These are phyloP conservation scores for Vannuccia rotundouncinata DNA, from an alignment of 2,888 invertebrate species.

Conservation along the genomic window DNA sequence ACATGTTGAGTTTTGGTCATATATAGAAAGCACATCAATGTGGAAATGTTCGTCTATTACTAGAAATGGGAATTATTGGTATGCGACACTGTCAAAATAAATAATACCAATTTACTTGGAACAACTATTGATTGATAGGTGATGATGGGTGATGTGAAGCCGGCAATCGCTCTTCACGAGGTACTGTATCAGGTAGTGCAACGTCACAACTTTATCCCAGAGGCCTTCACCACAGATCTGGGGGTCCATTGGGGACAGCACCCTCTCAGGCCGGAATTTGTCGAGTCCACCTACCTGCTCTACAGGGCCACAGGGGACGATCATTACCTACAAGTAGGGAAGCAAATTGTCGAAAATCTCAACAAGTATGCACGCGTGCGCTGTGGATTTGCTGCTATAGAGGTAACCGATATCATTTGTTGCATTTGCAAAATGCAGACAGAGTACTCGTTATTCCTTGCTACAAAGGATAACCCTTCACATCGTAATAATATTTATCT, in stretches of 20 bases:
- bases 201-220: slow-evolving; percentile 91
- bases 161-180: slow-evolving; percentile 97
- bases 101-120: no score
- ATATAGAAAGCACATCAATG: no score
- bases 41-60: no score
- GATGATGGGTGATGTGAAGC: slow-evolving; percentile 79
- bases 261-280: slow-evolving; percentile 88
- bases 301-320: slow-evolving; percentile 88
- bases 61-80: no score
- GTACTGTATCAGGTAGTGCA: slow-evolving; percentile 82
- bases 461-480: no score
- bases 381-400: slow-evolving; percentile 94
- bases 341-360: slow-evolving; percentile 70
- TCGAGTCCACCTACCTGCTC: slow-evolving; percentile 94
- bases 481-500: no score
- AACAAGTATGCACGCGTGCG: slow-evolving; percentile 84
- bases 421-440: no score
- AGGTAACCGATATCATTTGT: no score
- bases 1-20: no score
- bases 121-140: no score
- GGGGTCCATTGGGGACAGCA: slow-evolving; percentile 98
- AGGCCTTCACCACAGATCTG: slow-evolving; percentile 95
- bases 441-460: neutral
- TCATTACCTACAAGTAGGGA: slow-evolving; percentile 85
- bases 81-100: no score